Percentiles rank a stretch among this genome's conserved stretches.
These are phyloP conservation scores for Cercocebus atys DNA, from an alignment of 2,113 vertebrate species.

Conservation along the genomic window DNA sequence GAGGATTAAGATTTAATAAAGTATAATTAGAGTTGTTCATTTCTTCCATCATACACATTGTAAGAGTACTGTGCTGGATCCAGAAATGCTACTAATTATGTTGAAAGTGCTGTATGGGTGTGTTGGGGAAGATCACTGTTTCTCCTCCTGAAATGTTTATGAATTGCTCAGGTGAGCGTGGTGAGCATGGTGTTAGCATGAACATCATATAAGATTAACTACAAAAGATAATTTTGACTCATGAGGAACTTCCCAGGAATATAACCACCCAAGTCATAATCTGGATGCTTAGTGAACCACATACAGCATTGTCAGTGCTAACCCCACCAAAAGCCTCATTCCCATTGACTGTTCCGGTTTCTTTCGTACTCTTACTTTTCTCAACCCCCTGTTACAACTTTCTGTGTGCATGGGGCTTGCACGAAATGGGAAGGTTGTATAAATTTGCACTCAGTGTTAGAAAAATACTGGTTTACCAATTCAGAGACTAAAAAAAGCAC, in stretches of 20 bases:
- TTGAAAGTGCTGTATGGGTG: conserved; percentile 44
- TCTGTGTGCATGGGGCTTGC: neutral
- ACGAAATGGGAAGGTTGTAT: neutral
- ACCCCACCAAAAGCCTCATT: conserved; percentile 15
- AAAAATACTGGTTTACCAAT: neutral
- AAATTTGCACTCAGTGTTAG: neutral
- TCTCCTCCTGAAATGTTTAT: conserved; percentile 15
- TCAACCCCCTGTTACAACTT: neutral
- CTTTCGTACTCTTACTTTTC: neutral
- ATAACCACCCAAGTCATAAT: neutral
- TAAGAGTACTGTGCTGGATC: conserved; percentile 45
- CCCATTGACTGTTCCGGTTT: neutral
- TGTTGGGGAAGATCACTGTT: conserved; percentile 18
- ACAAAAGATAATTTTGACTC: neutral
- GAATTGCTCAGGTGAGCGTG: neutral
- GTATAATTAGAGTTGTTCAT: conserved; percentile 74
- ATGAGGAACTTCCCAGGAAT: neutral
- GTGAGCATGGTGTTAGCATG: neutral
- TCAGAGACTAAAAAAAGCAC: neutral
- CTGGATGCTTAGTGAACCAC: neutral
- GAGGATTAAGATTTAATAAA: conserved; percentile 76
- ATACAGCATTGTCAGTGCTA: neutral
- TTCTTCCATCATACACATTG: conserved; percentile 57
- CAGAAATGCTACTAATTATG: conserved; percentile 63
- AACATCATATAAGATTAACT: conserved; percentile 34